Conservation (phyloP, 2,113 vertebrate genomes). For the Xyrauchen texanus region DNA sequence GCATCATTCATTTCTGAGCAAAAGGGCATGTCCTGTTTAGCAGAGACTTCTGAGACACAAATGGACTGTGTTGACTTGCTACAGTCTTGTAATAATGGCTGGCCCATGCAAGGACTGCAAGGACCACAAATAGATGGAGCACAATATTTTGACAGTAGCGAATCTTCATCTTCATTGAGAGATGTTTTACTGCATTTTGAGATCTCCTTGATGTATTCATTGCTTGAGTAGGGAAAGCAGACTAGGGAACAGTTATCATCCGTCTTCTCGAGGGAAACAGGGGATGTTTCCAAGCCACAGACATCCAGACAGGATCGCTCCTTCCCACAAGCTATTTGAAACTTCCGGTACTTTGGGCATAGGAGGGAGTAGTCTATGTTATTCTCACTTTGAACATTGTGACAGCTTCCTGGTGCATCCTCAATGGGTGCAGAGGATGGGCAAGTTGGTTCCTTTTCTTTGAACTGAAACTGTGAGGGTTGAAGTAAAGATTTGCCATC, state of each 20-base stretch:
- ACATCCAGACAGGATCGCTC: constrained; percentile 70
- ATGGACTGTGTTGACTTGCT: background rate
- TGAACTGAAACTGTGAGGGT: background rate
- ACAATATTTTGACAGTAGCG: too few relatives aligned
- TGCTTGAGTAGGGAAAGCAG: constrained; percentile 35
- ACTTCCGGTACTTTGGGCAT: constrained; percentile 91
- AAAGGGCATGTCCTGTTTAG: background rate
- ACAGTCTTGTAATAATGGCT: constrained; percentile 17
- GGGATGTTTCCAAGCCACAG: constrained; percentile 57
- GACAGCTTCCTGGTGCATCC: constrained; percentile 46
- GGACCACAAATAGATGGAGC: too few relatives aligned
- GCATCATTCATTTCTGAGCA: background rate
- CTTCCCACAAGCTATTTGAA: constrained; percentile 85
- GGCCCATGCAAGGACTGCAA: too few relatives aligned
- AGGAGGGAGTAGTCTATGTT: constrained; percentile 67
- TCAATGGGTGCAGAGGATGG: constrained; percentile 20
- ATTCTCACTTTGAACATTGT: constrained; percentile 66
- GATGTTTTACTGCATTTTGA: too few relatives aligned
- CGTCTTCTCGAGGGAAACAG: constrained; percentile 52
- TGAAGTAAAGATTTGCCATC: background rate
- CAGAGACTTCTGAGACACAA: background rate
- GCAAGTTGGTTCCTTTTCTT: constrained; percentile 24
- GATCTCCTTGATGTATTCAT: too few relatives aligned
- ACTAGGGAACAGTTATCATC: constrained; percentile 38
- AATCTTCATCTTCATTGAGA: too few relatives aligned